Evolutionary conservation across 92 coral and sea anemone species (phyloP), one percentile per base, ranked within the genome.

Genomic region (Palythoa caribaeorum): DNA sequence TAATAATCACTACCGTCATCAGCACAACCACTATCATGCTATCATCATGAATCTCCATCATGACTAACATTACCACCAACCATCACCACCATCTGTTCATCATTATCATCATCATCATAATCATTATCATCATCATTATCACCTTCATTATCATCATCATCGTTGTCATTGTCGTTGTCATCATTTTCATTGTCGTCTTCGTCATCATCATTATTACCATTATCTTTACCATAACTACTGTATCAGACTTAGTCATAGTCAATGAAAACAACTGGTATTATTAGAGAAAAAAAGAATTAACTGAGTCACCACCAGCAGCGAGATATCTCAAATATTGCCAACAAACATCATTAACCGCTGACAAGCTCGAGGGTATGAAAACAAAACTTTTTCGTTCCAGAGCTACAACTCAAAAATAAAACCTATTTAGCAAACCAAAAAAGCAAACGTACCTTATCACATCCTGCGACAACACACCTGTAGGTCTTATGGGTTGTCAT

Each of bases 401-500:
- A 44, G 50, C 50, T 44, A 44, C 50, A 44, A 4, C 5, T 44
- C 7, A 2, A 44, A 44, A 44, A 44, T 44, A 44, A 44, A 44
- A 44, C 50, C 50, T 44, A 44, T 3, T 44, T 44, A 44, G 7
- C 50, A 59, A 59, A 65, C 2, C 35, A 17, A 6, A 6, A 7
- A 35, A 35, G 17, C 44, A 13, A 55, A 12, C 50, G 5, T 80
- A 94, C 99, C 99, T 95, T 97, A 6, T 94, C 99, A 91, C 99
- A 97, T 2, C 92, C 94, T 19, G 91, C 78, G 62, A 95, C 97
- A 38, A 93, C 94, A 88, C 99, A 97, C 83, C 90, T 97, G 96
- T 94, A 97, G 47, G 95, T 92, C 80, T 97, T 97, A 90, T 97
- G 99, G 38, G 98, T 97, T 60, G 83, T 87, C 99, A 97, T 97